These are phyloP conservation scores for Leptinotarsa juncta DNA, from an alignment of 2,888 invertebrate genomes.

Conservation along the genomic window DNA sequence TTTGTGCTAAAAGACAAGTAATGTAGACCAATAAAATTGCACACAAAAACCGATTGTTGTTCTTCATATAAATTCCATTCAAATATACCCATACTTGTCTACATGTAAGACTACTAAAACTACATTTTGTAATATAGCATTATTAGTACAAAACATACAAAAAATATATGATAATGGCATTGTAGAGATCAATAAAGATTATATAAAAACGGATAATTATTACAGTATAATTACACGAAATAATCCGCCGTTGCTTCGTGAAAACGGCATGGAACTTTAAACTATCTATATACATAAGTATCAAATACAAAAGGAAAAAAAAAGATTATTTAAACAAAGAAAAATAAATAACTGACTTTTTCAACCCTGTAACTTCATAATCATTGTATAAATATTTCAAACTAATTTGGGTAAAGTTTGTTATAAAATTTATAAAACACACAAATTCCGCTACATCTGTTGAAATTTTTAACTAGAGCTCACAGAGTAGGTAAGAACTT, in stretches of 20 bases:
- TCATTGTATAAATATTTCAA: conserved; percentile 51
- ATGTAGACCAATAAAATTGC: conserved; percentile 37
- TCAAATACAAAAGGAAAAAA: conserved; percentile 45
- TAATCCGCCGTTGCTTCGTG: conserved; percentile 28
- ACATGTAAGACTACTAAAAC: conserved; percentile 49
- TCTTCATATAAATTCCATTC: conserved; percentile 16
- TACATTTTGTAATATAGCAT: conserved; percentile 48
- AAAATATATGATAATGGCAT: conserved; percentile 60
- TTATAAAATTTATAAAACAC: conserved; percentile 59
- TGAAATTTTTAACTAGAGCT: conserved; percentile 48
- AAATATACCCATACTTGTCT: conserved; percentile 41
- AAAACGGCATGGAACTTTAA: conserved; percentile 47
- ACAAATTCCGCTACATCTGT: conserved; percentile 55
- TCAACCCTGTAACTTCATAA: conserved; percentile 56
- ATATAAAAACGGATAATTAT: conserved; percentile 47
- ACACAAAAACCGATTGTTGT: conserved; percentile 33
- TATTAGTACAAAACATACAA: conserved; percentile 59
- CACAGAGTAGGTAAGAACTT: conserved; percentile 8
- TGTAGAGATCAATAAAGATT: conserved; percentile 61
- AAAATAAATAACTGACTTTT: conserved; percentile 55
- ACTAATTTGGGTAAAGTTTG: conserved; percentile 55
- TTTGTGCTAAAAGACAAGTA: conserved; percentile 49
- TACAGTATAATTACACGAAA: conserved; percentile 44
- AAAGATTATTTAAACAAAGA: conserved; percentile 40
- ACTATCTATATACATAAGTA: conserved; percentile 51